Evolutionary conservation across 1,140 invertebrate genomes (phyloP), one percentile per base, ranked within the genome.

Genomic region (Bombyx mandarina): DNA sequence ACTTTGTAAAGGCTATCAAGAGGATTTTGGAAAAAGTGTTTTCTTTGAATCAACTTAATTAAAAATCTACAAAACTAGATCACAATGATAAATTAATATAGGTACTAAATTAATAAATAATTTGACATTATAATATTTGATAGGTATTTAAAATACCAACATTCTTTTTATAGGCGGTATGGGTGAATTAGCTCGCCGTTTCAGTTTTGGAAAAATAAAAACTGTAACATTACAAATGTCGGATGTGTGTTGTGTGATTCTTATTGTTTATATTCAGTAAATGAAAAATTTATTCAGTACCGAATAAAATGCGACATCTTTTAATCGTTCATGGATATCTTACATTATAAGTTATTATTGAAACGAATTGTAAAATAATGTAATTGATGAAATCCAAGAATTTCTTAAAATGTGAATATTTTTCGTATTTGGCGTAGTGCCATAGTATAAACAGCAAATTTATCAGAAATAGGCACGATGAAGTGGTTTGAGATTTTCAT

Each of bases 331-430:
- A 9, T 43, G 46, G 46, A n/a, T 48, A 3, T 7, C 43, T 49
- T 26, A 54, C 18, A 55, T n/a, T 22, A 55, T 26, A 26, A 47
- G 22, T 35, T 18, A 8, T 61, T 51, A 35, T 54, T 63, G 54
- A 45, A 52, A 45, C 61, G 53, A 67, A 65, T 48, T 56, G 65
- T 61, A 57, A 57, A 47, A 56, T 51, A 54, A 62, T 68, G 61
- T 57, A 60, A 75, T 73, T 78, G 65, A 74, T 65, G 61, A 70
- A 70, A 66, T 55, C 57, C 52, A 77, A 69, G 71, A 79, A 74
- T 83, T 75, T 73, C 57, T 77, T 67, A 84, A 83, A 75, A 86
- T 84, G 81, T 79, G 77, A 86, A 79, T 71, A 71, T 75, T 75
- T 70, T 63, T 78, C 59, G 62, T 63, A 72, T 79, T 85, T 83